A percentile compares a stretch with the other conserved stretches of the same genome.
Conservation (phyloP, 2,888 invertebrate species). For the Hofmannophila pseudospretella region DNA sequence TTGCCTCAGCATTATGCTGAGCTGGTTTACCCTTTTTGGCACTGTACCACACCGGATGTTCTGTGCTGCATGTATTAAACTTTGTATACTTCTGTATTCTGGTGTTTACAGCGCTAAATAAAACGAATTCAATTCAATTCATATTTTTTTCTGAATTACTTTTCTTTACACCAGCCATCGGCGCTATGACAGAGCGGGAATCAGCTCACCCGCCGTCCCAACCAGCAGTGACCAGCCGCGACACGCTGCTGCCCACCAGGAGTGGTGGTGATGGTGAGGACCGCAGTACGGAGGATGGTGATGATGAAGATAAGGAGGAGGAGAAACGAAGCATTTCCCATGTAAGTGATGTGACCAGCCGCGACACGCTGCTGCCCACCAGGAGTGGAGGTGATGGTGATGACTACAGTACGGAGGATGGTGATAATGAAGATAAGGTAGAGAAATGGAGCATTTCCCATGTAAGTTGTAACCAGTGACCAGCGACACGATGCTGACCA, state of each 20-base stretch:
- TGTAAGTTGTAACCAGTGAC: no score
- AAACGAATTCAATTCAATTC: no score
- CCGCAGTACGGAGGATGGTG: slow-evolving; percentile 13
- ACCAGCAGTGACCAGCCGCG: slow-evolving; percentile 22
- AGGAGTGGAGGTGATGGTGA: slow-evolving; percentile 48
- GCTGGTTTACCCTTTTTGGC: no score
- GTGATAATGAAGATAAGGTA: no score
- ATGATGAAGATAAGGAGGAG: slow-evolving; percentile 16
- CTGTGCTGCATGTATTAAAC: no score
- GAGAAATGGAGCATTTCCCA: no score
- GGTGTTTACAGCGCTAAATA: no score
- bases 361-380: slow-evolving; percentile 35
- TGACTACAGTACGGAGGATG: slow-evolving; percentile 19
- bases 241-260: slow-evolving; percentile 38
- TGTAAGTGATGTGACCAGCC: slow-evolving; percentile 12
- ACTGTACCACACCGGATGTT: no score
- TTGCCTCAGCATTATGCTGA: no score
- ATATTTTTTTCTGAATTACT: no score
- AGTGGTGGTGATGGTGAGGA: slow-evolving; percentile 50
- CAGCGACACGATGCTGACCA: no score
- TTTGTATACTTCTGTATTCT: no score
- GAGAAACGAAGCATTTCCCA: slow-evolving; percentile 12
- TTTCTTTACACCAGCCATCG: slow-evolving; percentile 82
- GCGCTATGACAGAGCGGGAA: slow-evolving; percentile 96
- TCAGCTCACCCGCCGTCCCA: slow-evolving; percentile 82